These are phyloP conservation scores for Alentia gelatinosa DNA, from an alignment of 2,888 invertebrate species.

Conservation along the genomic window DNA sequence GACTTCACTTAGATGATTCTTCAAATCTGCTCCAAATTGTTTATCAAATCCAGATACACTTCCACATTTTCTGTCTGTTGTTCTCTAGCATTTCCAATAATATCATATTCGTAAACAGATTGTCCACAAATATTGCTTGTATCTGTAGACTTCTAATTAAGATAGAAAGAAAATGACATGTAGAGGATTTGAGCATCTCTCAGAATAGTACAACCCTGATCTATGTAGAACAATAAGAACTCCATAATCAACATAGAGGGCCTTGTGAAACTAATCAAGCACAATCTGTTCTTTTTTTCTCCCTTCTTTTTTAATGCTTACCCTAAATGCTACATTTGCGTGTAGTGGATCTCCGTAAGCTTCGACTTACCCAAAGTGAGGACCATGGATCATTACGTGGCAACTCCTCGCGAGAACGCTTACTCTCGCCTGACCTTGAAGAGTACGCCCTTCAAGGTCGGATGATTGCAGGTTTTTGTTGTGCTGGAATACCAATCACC, in stretches of 20 bases:
- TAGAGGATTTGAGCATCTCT: too few species aligned
- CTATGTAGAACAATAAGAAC: neutral
- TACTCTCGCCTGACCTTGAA: conserved; percentile 74
- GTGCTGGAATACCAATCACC: conserved; percentile 76
- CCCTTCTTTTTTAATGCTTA: conserved; percentile 34
- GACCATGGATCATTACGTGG: neutral
- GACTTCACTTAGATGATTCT: too few species aligned
- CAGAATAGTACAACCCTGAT: neutral
- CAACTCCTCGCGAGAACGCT: conserved; percentile 14
- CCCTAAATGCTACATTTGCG: conserved; percentile 16
- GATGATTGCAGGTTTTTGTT: conserved; percentile 76
- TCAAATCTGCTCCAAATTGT: too few species aligned
- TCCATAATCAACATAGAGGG: neutral
- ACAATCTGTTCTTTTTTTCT: neutral
- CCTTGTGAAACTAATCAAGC: conserved; percentile 1
- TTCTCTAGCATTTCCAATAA: too few species aligned
- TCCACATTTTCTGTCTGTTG: too few species aligned
- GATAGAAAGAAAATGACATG: too few species aligned
- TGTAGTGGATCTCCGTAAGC: conserved; percentile 78
- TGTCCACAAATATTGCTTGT: too few species aligned
- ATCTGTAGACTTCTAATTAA: too few species aligned
- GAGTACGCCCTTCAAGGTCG: conserved; percentile 70
- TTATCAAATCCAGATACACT: too few species aligned
- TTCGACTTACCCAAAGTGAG: conserved; percentile 71
- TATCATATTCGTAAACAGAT: too few species aligned